Evolutionary conservation across 1,140 invertebrate genomes (phyloP).

Genomic region (Cotesia chilonis): DNA sequence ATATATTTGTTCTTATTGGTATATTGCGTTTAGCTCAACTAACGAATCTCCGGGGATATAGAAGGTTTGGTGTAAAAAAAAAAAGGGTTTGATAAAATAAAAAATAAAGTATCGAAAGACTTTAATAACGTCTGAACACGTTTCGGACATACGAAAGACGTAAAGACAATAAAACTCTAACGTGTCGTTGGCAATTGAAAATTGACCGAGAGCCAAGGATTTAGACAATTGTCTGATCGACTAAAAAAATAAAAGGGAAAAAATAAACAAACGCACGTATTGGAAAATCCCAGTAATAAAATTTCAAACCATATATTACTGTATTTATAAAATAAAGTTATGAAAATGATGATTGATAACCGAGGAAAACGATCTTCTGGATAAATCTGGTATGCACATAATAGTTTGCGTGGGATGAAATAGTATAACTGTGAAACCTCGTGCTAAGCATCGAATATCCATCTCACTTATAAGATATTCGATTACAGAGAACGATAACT

Average conservation of each 20-base stretch:
- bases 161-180: constrained; percentile 11
- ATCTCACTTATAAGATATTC: constrained; percentile 1
- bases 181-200: constrained; percentile 17
- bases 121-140: constrained; percentile 22
- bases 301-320: no score
- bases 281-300: no score
- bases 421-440: neutral
- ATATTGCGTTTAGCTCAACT: constrained; percentile 1
- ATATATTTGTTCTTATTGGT: no score
- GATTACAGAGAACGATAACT: constrained; percentile 20
- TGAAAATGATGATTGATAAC: neutral
- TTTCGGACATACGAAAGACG: constrained; percentile 2
- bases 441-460: neutral
- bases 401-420: neutral
- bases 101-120: neutral
- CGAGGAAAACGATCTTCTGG: neutral
- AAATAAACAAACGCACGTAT: no score
- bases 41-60: constrained; percentile 7
- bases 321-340: constrained; percentile 5
- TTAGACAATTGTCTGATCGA: constrained; percentile 8
- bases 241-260: neutral
- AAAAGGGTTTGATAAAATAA: neutral
- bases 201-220: constrained; percentile 21
- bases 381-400: neutral
- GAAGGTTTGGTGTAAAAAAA: neutral